Base-by-base conservation (phyloP, 2,888 invertebrate species). In the Ariolimax columbianus region DNA sequence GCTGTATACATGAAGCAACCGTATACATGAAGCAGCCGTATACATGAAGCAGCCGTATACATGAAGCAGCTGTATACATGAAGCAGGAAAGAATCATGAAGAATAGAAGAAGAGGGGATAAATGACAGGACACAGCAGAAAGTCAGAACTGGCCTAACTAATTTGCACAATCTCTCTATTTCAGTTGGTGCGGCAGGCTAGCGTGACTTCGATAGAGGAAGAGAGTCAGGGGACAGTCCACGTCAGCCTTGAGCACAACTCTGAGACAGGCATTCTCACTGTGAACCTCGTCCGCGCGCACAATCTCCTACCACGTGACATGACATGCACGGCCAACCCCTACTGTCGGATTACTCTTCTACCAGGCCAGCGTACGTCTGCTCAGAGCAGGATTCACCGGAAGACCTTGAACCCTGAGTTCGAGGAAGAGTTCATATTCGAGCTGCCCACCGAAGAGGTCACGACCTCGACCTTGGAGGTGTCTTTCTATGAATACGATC, bases 301-400 rank as follows among this genome's bases (percentile, higher is more conserved):
- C n/a, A 92, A 93, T 86, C 90, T 93, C 38, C 90, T 90, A 86
- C 89, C 93, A 0, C 89, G 92, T 36, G 92, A 93, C 86, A 90
- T 91, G 86, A 91, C 89, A 82, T 92, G 91, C 30, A 92, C 92
- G 0, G 91, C 92, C 26, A 92, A 96, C 94, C 96, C 96, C 0
- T 96, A 96, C 91, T 96, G 96, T 55, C 96, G 96, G 92, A 98
- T 98, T 0, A 97, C 97, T 94, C 97, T 98, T 97, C 97, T 98
- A 94, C 98, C 97, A 89, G 97, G 97, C 92, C 88, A 89, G 33
- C 88, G 90, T 70, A 72, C 87, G 6, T 89, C 91, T 51, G 89
- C 92, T 4, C 92, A 92, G 85, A 92, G 92, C 78, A 91, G 91
- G 90, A 95, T 96, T 86, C 96, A 96, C 91, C 95, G 96, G 92